phyloP scores from a whole-genome alignment of 2,888 invertebrate genomes.

The Disparrhopalites patrizii region DNA sequence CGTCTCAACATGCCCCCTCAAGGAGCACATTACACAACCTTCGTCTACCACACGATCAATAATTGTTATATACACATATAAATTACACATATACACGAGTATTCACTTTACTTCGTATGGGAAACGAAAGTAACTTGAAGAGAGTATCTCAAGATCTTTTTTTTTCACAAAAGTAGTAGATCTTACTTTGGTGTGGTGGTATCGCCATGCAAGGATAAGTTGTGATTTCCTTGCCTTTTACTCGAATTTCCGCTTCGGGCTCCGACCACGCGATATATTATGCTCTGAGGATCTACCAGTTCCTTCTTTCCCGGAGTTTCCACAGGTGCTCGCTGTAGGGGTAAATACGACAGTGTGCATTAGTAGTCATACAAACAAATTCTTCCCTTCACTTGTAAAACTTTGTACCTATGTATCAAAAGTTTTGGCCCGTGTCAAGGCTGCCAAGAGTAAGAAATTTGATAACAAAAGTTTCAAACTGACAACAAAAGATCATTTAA shows the following conservation, averaged over 20 bases:
- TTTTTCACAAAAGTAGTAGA: neutral
- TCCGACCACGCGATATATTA: slow-evolving; percentile 47
- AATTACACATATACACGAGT: neutral
- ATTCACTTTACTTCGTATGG: neutral
- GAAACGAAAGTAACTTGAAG: neutral
- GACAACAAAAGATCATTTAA: too few relatives aligned
- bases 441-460: neutral
- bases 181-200: slow-evolving; percentile 1
- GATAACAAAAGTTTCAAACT: neutral
- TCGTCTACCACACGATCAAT: too few relatives aligned
- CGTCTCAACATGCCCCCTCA: too few relatives aligned
- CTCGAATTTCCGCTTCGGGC: slow-evolving; percentile 33
- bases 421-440: neutral
- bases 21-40: too few relatives aligned
- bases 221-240: neutral
- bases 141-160: neutral
- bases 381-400: too few relatives aligned
- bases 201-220: neutral
- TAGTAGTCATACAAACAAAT: too few relatives aligned
- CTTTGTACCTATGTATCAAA: too few relatives aligned
- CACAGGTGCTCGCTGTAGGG: slow-evolving; percentile 13
- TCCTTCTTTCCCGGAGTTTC: slow-evolving; percentile 22
- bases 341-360: too few relatives aligned
- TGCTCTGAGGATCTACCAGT: slow-evolving; percentile 37
- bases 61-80: too few relatives aligned